Percentiles rank a stretch among this genome's conserved stretches.
phyloP scores from a whole-genome alignment of 1,140 invertebrate genomes.

The Drosophila paulistorum region DNA sequence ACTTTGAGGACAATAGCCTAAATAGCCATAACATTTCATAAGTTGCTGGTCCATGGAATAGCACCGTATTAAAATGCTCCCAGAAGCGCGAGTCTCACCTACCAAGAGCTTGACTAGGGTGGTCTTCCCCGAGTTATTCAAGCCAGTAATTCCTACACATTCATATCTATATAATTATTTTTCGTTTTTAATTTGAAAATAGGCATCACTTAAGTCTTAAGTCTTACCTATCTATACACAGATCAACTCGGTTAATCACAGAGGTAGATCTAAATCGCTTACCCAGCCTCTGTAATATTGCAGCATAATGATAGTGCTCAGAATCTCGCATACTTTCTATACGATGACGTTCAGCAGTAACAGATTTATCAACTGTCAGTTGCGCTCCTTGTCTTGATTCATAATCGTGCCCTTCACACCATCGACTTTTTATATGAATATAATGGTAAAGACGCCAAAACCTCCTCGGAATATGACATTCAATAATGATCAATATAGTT shows the following conservation, averaged over 20 bases:
- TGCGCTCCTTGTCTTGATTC: background rate
- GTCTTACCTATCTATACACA: slow-evolving; percentile 46
- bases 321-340: slow-evolving; percentile 11
- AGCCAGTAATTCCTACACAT: slow-evolving; percentile 46
- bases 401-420: background rate
- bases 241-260: slow-evolving; percentile 41
- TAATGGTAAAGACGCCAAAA: background rate
- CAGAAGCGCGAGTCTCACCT: slow-evolving; percentile 25
- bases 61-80: slow-evolving; percentile 48
- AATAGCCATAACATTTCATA: slow-evolving; percentile 18
- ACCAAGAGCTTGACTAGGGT: slow-evolving; percentile 45
- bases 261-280: background rate
- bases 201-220: background rate
- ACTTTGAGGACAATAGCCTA: too few relatives aligned
- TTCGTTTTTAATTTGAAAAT: background rate
- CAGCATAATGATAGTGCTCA: slow-evolving; percentile 11
- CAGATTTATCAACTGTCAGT: slow-evolving; percentile 21
- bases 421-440: too few relatives aligned
- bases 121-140: slow-evolving; percentile 56
- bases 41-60: slow-evolving; percentile 22
- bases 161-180: slow-evolving; percentile 38
- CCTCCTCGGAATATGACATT: background rate
- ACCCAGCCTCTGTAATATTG: slow-evolving; percentile 23
- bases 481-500: background rate
- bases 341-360: slow-evolving; percentile 20